phyloP scores from a whole-genome alignment of 2,888 invertebrate genomes.

The Epistrophe grossulariae region DNA sequence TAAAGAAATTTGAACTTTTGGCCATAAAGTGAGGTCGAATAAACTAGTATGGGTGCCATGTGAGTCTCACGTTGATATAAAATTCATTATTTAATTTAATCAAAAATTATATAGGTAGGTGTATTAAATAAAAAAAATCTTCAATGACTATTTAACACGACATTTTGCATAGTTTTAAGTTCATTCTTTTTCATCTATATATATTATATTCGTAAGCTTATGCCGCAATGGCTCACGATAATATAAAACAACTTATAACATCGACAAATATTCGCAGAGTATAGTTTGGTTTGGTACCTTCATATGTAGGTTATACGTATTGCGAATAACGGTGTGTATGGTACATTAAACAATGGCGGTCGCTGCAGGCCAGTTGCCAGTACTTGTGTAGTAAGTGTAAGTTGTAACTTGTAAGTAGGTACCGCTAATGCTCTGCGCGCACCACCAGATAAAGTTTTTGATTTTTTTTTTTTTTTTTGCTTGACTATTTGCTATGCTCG shows the following conservation, averaged over 20 bases:
- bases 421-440: constrained; percentile 55
- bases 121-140: background rate
- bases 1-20: background rate
- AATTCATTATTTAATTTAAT: constrained; percentile 30
- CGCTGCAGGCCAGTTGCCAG: constrained; percentile 23
- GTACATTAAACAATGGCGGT: constrained; percentile 49
- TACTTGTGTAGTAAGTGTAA: constrained; percentile 25
- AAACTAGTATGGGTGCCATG: background rate
- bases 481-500: constrained; percentile 39
- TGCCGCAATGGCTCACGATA: constrained; percentile 23
- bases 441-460: constrained; percentile 43
- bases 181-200: constrained; percentile 6
- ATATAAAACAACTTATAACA: constrained; percentile 22
- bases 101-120: constrained; percentile 10
- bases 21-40: background rate
- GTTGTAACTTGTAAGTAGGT: constrained; percentile 48
- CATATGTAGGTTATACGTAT: background rate
- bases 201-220: constrained; percentile 5
- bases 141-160: constrained; percentile 33
- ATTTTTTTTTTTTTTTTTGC: constrained; percentile 11
- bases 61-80: background rate
- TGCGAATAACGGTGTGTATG: constrained; percentile 24
- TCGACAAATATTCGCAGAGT: constrained; percentile 24
- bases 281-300: background rate
- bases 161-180: constrained; percentile 1